Evolutionary conservation across 2,113 vertebrate species (phyloP).

Genomic region (Anolis carolinensis): DNA sequence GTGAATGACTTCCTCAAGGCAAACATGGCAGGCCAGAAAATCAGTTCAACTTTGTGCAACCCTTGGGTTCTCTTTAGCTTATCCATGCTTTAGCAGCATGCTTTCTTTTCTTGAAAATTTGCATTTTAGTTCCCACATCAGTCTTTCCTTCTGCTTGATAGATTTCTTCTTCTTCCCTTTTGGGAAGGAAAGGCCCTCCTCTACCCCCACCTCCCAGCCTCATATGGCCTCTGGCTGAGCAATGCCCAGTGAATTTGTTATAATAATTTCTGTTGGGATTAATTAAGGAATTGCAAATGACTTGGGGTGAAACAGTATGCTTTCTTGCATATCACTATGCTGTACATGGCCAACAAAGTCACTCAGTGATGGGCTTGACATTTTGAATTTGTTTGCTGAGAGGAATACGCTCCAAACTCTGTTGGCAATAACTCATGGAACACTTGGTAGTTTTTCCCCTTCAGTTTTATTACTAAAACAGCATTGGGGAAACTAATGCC

Average conservation of each 20-base stretch:
- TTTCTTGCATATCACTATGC: conserved; percentile 61
- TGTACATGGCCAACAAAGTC: conserved; percentile 60
- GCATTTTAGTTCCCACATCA: conserved; percentile 52
- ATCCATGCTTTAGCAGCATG: conserved; percentile 49
- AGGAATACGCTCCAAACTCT: conserved; percentile 31
- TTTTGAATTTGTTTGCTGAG: conserved; percentile 50
- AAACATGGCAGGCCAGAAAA: conserved; percentile 12
- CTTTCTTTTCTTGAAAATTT: conserved; percentile 57
- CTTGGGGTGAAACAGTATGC: conserved; percentile 51
- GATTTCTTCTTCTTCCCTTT: conserved; percentile 17
- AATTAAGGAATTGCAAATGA: conserved; percentile 68
- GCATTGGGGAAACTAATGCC: not conserved
- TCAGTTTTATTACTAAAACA: conserved; percentile 1
- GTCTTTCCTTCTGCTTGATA: conserved; percentile 60
- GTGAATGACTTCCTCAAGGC: conserved; percentile 13
- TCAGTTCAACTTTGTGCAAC: conserved; percentile 45
- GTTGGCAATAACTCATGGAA: conserved; percentile 51
- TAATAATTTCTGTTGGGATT: conserved; percentile 69
- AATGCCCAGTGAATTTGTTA: conserved; percentile 49
- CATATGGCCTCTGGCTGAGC: conserved; percentile 58
- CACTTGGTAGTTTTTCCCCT: not conserved
- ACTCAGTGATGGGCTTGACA: conserved; percentile 41
- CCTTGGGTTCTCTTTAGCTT: conserved; percentile 52
- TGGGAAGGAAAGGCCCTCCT: conserved; percentile 43
- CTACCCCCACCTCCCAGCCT: conserved; percentile 8